phyloP scores from a whole-genome alignment of 1,140 invertebrate genomes.

The Lasioglossum baleicum region DNA sequence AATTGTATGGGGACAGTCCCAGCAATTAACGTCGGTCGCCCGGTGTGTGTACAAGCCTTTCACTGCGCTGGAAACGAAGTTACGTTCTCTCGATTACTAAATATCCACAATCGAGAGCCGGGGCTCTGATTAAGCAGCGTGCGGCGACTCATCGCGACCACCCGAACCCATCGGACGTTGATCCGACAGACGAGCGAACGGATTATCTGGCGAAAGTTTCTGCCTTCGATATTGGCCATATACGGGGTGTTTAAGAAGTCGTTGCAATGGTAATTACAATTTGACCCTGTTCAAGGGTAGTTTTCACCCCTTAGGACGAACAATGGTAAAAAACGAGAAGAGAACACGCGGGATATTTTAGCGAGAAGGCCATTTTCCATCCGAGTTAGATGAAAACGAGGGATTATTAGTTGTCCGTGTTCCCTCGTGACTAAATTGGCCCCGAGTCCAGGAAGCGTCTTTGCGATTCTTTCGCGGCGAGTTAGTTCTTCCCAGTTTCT shows the following conservation, averaged over 20 bases:
- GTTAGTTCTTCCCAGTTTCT: neutral
- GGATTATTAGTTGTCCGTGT: no score
- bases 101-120: slow-evolving; percentile 17
- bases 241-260: no score
- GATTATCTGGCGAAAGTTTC: slow-evolving; percentile 42
- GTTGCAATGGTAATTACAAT: no score
- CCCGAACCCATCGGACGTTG: slow-evolving; percentile 4
- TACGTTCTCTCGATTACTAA: slow-evolving; percentile 47
- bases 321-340: no score
- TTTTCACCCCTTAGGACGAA: no score
- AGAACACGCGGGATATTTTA: no score
- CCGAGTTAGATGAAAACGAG: no score
- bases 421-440: no score
- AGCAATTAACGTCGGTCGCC: slow-evolving; percentile 32
- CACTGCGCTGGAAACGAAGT: slow-evolving; percentile 32
- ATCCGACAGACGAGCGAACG: slow-evolving; percentile 13
- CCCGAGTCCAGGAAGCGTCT: no score
- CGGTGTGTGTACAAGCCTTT: slow-evolving; percentile 23
- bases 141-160: slow-evolving; percentile 51
- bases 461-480: neutral
- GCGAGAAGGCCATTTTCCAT: no score
- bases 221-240: neutral
- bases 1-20: slow-evolving; percentile 14
- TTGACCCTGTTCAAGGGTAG: no score
- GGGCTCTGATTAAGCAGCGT: slow-evolving; percentile 37